These are phyloP conservation scores for Cervus canadensis DNA, from an alignment of 2,113 vertebrate species.

Conservation along the genomic window DNA sequence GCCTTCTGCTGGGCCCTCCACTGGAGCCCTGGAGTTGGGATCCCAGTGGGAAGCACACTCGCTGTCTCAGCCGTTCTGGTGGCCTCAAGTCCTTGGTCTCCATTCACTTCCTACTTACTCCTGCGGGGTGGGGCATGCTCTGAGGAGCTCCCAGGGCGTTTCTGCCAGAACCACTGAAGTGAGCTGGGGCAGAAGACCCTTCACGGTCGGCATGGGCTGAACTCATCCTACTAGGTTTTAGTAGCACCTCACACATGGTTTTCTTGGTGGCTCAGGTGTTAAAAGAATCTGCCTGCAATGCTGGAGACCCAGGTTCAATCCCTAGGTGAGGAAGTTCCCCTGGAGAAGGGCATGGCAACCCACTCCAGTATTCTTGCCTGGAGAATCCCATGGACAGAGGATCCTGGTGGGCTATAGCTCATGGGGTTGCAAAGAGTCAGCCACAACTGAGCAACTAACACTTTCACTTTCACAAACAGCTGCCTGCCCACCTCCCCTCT, in stretches of 20 bases:
- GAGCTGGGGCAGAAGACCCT: not conserved
- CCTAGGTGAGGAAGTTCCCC: not conserved
- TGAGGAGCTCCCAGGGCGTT: not conserved
- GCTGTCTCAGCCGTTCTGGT: not conserved
- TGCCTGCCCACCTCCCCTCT: not conserved
- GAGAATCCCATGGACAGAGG: not conserved
- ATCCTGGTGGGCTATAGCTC: not conserved
- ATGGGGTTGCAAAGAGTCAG: not conserved
- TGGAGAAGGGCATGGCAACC: not conserved
- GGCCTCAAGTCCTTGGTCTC: not conserved
- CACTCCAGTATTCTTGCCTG: not conserved
- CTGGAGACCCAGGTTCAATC: rapidly evolving
- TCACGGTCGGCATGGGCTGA: not conserved
- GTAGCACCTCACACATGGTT: not conserved
- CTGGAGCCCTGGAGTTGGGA: not conserved
- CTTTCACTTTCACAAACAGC: not conserved
- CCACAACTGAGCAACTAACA: not conserved
- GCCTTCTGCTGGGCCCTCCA: not conserved
- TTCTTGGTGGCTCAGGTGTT: not conserved
- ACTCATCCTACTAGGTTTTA: not conserved
- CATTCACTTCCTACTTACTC: not conserved
- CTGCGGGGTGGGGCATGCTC: not conserved
- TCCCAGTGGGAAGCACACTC: not conserved
- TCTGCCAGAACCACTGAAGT: not conserved
- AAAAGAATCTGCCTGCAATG: not conserved